Evolutionary conservation across 2,113 vertebrate species (phyloP).

Genomic region (Eidolon helvum): DNA sequence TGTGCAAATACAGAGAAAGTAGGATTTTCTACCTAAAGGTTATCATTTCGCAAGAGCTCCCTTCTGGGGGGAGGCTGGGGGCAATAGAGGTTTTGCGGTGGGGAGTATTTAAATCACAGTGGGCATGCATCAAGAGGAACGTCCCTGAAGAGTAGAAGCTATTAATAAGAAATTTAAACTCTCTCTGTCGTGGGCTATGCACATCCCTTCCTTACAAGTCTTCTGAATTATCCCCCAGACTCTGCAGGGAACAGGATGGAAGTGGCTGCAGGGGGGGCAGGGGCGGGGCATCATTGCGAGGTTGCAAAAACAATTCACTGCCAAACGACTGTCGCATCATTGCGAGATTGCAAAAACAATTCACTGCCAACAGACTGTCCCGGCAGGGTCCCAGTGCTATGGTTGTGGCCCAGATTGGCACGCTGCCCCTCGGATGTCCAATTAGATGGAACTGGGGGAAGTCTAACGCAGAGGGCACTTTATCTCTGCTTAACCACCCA

Average conservation of each 20-base stretch:
- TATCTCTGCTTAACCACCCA: background rate
- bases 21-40: background rate
- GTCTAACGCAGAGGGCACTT: background rate
- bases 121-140: conserved; percentile 62
- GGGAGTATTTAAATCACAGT: conserved; percentile 59
- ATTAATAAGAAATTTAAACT: conserved; percentile 7
- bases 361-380: conserved; percentile 85
- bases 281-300: conserved; percentile 76
- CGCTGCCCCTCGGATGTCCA: conserved; percentile 60
- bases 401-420: conserved; percentile 50
- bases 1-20: background rate
- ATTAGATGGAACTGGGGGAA: conserved; percentile 24
- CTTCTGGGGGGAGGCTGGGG: background rate
- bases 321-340: conserved; percentile 81
- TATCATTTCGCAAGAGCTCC: background rate
- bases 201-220: conserved; percentile 56
- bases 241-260: conserved; percentile 76
- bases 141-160: conserved; percentile 15
- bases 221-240: conserved; percentile 71
- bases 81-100: background rate
- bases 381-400: conserved; percentile 82
- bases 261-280: conserved; percentile 71
- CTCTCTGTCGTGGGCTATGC: conserved; percentile 43
- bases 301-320: conserved; percentile 85
- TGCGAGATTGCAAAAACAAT: conserved; percentile 83